A percentile compares a stretch with the other conserved stretches of the same genome.
phyloP scores from a whole-genome alignment of 2,113 vertebrate species.

The Uria lomvia region DNA sequence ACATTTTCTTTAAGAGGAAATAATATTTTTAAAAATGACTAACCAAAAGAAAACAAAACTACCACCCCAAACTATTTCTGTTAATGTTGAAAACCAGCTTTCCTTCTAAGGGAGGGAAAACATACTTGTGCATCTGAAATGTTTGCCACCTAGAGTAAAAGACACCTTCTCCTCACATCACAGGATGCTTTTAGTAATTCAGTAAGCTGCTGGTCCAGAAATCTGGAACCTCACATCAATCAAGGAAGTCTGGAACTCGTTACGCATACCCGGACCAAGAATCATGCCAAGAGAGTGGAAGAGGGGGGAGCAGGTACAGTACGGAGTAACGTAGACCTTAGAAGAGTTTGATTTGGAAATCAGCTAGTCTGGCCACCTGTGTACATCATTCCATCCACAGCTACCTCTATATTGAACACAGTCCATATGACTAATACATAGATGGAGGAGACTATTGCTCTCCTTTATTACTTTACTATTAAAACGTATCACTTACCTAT shows the following conservation, averaged over 20 bases:
- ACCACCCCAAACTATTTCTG: neutral
- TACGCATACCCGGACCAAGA: neutral
- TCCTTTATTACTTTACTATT: neutral
- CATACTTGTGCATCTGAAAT: neutral
- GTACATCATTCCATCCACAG: neutral
- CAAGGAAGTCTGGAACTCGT: neutral
- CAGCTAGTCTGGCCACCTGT: neutral
- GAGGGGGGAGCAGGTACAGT: accelerated
- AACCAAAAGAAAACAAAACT: neutral
- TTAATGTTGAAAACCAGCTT: neutral
- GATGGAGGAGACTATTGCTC: neutral
- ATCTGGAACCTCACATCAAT: neutral
- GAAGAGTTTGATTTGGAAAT: neutral
- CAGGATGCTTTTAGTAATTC: neutral
- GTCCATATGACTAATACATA: neutral
- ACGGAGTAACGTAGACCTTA: neutral
- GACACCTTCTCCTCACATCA: neutral
- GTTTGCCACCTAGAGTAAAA: neutral
- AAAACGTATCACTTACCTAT: neutral
- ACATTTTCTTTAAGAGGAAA: neutral
- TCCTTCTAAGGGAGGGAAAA: neutral
- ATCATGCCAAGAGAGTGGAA: neutral
- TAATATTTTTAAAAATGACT: neutral
- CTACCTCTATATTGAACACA: neutral
- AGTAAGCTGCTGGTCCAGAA: neutral